Percentiles rank a stretch among this genome's conserved stretches.
Evolutionary conservation across 2,113 vertebrate genomes (phyloP).

Genomic region (Todiramphus saurophagus): DNA sequence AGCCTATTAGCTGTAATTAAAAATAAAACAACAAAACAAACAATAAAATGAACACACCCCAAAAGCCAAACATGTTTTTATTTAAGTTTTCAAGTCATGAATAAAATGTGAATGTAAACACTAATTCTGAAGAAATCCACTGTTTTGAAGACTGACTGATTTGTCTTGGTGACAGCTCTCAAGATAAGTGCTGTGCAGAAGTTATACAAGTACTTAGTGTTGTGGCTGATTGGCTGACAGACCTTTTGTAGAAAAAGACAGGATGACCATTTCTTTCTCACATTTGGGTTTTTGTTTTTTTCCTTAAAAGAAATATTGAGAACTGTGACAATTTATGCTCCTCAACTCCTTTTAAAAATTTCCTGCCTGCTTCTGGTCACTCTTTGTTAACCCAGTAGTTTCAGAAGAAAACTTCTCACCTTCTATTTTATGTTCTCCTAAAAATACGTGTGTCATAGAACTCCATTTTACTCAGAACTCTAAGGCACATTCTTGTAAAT

Average conservation of each 20-base stretch:
- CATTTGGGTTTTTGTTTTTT: neutral
- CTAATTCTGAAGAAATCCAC: neutral
- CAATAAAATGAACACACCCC: neutral
- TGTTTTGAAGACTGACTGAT: neutral
- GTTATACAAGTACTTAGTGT: neutral
- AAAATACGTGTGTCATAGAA: neutral
- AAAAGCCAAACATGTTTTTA: neutral
- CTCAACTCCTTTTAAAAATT: neutral
- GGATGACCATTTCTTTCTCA: neutral
- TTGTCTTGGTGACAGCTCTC: neutral
- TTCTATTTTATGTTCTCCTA: slow-evolving; percentile 5
- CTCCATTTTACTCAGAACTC: neutral
- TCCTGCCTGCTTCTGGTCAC: neutral
- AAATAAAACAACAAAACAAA: neutral
- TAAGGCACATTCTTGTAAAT: neutral
- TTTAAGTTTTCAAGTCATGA: neutral
- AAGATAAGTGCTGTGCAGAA: neutral
- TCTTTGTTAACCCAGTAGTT: neutral
- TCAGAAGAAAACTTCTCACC: neutral
- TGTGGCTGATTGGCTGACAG: neutral
- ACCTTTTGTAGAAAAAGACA: neutral
- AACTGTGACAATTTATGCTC: neutral
- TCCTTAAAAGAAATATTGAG: neutral
- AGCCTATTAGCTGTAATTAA: neutral
- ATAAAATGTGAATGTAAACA: neutral